A percentile compares a stretch with the other conserved stretches of the same genome.
phyloP scores from a whole-genome alignment of 2,888 invertebrate genomes.

The Schrankia costaestrigalis region DNA sequence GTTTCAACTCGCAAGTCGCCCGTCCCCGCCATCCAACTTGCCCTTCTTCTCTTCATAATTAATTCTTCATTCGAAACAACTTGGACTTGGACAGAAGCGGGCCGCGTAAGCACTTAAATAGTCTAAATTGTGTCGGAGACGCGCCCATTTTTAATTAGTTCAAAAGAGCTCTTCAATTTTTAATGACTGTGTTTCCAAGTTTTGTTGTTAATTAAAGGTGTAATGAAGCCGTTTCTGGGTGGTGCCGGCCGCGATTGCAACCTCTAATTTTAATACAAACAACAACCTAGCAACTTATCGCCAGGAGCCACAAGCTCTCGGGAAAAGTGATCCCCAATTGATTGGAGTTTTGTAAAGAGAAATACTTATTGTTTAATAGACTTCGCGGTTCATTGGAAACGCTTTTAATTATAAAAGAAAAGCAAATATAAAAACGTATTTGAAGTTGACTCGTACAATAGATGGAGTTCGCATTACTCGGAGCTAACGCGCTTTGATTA shows the following conservation, averaged over 20 bases:
- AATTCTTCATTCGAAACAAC: slow-evolving; percentile 79
- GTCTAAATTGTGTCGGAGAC: slow-evolving; percentile 74
- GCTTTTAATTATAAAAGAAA: slow-evolving; percentile 11
- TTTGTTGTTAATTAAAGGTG: slow-evolving; percentile 56
- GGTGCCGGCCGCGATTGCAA: slow-evolving; percentile 39
- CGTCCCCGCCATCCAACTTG: slow-evolving; percentile 57
- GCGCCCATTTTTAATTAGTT: slow-evolving; percentile 78
- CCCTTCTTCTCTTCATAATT: slow-evolving; percentile 75
- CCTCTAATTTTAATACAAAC: slow-evolving; percentile 42
- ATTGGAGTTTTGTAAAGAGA: slow-evolving; percentile 18
- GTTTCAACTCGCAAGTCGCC: slow-evolving; percentile 65
- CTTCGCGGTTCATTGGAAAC: slow-evolving; percentile 16
- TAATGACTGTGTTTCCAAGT: slow-evolving; percentile 66
- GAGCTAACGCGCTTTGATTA: slow-evolving; percentile 9
- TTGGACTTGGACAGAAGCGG: slow-evolving; percentile 68
- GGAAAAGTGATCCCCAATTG: slow-evolving; percentile 24
- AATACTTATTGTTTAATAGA: slow-evolving; percentile 20
- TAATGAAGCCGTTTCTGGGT: slow-evolving; percentile 36
- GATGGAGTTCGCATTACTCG: slow-evolving; percentile 5
- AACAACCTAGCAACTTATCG: slow-evolving; percentile 15
- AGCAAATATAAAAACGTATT: slow-evolving; percentile 4
- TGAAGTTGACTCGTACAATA: neutral
- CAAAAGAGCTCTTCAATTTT: slow-evolving; percentile 68
- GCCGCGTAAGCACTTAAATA: slow-evolving; percentile 76
- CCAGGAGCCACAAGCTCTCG: slow-evolving; percentile 11